Evolutionary conservation across 2,797 vertebrate genomes (phyloP), one percentile per base, ranked within the genome.

Genomic region (Phataginus tricuspis): DNA sequence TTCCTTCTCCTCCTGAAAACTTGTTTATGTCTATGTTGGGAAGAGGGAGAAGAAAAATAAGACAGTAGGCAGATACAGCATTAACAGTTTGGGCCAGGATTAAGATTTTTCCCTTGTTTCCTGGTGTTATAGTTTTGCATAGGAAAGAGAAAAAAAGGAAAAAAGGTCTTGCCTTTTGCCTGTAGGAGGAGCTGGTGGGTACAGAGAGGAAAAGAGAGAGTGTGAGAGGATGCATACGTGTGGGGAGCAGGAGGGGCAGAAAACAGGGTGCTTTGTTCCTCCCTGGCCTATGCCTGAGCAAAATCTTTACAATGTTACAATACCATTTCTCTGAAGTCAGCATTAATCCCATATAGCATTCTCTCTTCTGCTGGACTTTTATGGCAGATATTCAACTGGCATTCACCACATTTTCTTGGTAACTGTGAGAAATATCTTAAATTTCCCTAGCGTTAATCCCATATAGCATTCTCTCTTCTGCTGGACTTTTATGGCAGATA

Each of bases 101-200:
- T 84, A 34, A 49, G 86, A 84, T 86, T 29, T 90, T 91, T 34
- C 27, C 45, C 15, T 68, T 31, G 27, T 79, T 92, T 49, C 27
- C 53, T 64, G 86, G 18, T 78, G n/a, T 91, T 72, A 45, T 1
- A 42, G 31, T 94, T 83, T 93, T 72, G 4, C 3, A 16, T 90
- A 55, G 16, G 45, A 83, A 89, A 57, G 25, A 23, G 31, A 12
- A 37, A 79, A 79, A 57, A 39, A 37, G 37, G 29, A 94, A 53
- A 7, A 64, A 19, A 49, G 7, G 18, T 51, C 23, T 74, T 92
- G 53, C 83, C 75, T 88, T 90, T 42, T 80, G 51, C 42, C 19
- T 84, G 4, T 49, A 18, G 51, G 80, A 68, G 83, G 18, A 63
- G 11, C 27, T 61, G 39, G 61, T 77, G 51, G 18, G 37, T 5